Conservation (phyloP, 2,113 vertebrate species). For the Centropus bengalensis region DNA sequence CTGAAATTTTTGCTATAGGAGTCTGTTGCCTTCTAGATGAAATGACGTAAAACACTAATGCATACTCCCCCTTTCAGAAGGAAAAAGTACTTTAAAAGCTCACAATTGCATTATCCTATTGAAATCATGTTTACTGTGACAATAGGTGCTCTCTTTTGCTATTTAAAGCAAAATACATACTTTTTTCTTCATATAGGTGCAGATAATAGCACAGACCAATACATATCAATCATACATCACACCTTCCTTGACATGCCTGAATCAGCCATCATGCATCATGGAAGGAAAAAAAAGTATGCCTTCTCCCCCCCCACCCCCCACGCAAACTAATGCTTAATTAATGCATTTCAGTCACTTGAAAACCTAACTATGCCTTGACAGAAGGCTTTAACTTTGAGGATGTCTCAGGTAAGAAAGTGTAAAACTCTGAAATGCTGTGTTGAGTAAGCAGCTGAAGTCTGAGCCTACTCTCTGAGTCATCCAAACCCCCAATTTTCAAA, state of each 20-base stretch:
- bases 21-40: background rate
- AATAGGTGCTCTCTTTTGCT: background rate
- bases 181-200: background rate
- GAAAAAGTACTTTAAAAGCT: background rate
- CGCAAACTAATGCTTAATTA: background rate
- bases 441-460: background rate
- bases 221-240: background rate
- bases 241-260: background rate
- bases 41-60: background rate
- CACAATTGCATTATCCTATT: background rate
- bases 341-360: background rate
- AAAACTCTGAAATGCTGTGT: background rate
- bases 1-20: background rate
- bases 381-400: background rate
- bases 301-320: background rate
- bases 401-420: background rate
- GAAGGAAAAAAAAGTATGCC: rapidly evolving
- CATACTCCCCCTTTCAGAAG: background rate
- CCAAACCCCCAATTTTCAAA: background rate
- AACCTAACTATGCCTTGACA: background rate
- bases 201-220: background rate
- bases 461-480: background rate
- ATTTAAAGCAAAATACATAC: constrained; percentile 25
- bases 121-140: background rate
- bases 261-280: background rate